Conservation (phyloP, 2,113 vertebrate species). For the Crotalus viridis region DNA sequence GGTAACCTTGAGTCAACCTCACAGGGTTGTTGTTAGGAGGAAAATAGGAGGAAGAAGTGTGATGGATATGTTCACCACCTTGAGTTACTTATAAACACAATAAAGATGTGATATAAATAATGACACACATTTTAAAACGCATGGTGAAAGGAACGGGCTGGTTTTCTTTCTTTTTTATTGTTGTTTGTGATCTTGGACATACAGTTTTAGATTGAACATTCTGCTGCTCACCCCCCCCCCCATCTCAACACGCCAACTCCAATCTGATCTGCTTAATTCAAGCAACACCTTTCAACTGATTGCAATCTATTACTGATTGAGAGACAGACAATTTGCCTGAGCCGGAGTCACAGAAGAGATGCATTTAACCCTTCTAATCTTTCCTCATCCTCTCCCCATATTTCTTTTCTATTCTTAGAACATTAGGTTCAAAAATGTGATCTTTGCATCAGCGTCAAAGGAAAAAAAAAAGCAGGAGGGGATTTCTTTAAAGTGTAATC, state of each 20-base stretch:
- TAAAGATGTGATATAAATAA: neutral
- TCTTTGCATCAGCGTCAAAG: neutral
- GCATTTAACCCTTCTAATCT: constrained; percentile 55
- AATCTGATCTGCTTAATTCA: constrained; percentile 65
- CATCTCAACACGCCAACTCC: neutral
- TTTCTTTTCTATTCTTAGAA: neutral
- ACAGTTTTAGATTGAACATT: constrained; percentile 66
- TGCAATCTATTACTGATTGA: constrained; percentile 75
- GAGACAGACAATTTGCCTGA: constrained; percentile 54
- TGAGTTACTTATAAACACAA: neutral
- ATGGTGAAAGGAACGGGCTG: constrained; percentile 25
- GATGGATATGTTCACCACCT: neutral
- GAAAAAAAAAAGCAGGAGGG: neutral
- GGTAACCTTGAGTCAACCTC: neutral
- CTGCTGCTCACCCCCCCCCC: neutral
- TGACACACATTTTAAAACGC: neutral
- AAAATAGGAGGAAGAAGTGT: neutral
- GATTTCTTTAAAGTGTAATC: neutral
- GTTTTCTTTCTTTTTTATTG: constrained; percentile 55
- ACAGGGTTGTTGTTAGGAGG: neutral
- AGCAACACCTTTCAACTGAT: constrained; percentile 63
- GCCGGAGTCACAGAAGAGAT: constrained; percentile 39
- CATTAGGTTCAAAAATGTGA: neutral
- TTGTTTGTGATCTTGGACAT: constrained; percentile 65
- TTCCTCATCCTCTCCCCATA: neutral